Evolutionary conservation across 2,113 vertebrate species (phyloP).

Genomic region (Hemicordylus capensis): DNA sequence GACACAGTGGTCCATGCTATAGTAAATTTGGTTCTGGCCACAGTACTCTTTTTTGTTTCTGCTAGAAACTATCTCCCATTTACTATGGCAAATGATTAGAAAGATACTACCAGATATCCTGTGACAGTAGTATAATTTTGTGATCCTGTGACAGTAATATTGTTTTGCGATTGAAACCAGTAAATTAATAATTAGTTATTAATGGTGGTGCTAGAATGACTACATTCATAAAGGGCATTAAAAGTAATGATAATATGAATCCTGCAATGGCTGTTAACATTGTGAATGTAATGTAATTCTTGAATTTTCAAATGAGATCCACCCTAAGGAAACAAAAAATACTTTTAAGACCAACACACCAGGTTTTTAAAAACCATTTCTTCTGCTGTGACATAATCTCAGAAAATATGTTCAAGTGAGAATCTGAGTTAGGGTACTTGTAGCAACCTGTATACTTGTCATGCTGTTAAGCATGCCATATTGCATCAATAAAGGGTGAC

Average conservation of each 20-base stretch:
- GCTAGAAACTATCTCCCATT: neutral
- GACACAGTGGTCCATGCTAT: no score
- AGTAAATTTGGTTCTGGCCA: no score
- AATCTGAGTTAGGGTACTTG: constrained; percentile 10
- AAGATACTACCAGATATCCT: neutral
- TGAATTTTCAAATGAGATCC: neutral
- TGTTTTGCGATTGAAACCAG: neutral
- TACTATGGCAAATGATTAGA: neutral
- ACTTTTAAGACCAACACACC: neutral
- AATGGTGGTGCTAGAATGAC: neutral
- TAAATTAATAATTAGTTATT: neutral
- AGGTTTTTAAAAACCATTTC: neutral
- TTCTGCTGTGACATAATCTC: fast-evolving
- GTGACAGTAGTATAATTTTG: neutral
- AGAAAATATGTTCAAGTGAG: neutral
- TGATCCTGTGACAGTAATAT: neutral
- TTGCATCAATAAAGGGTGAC: constrained; percentile 33
- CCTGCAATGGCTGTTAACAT: neutral
- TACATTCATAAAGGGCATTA: neutral
- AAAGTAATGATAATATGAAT: neutral
- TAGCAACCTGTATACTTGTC: constrained; percentile 24
- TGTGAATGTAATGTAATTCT: neutral
- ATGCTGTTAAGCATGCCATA: constrained; percentile 3
- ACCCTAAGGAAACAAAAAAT: neutral
- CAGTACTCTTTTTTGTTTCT: no score